These are phyloP conservation scores for Torymus auratus DNA, from an alignment of 2,888 invertebrate species.

Conservation along the genomic window DNA sequence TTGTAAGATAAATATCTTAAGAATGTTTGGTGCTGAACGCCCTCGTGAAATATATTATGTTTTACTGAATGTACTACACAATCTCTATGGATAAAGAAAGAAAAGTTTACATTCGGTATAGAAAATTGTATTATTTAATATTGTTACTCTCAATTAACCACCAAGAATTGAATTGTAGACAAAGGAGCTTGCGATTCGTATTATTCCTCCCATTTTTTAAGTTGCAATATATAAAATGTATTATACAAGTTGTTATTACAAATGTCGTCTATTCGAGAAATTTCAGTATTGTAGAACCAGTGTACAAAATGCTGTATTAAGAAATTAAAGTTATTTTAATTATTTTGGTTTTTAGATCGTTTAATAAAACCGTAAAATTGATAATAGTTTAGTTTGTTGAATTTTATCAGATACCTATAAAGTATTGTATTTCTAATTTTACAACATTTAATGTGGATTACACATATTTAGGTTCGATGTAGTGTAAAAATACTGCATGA, in stretches of 20 bases:
- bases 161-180: no score
- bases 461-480: no score
- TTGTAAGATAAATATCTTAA: constrained; percentile 50
- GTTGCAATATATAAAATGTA: no score
- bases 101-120: constrained; percentile 14
- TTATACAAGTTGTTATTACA: no score
- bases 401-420: neutral
- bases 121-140: neutral
- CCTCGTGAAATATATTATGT: constrained; percentile 29
- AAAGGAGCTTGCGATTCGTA: no score
- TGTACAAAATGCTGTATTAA: constrained; percentile 21
- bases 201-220: no score
- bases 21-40: constrained; percentile 19
- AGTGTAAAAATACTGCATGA: no score
- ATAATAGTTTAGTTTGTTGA: neutral
- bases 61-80: constrained; percentile 23
- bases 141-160: no score
- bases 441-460: no score
- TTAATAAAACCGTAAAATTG: constrained; percentile 20
- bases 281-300: constrained; percentile 26
- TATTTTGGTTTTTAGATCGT: constrained; percentile 9
- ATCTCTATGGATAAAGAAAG: constrained; percentile 13
- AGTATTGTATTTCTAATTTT: no score
- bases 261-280: neutral
- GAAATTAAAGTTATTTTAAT: constrained; percentile 12